Conservation (phyloP, 2,113 vertebrate genomes). For the Heloderma charlesbogerti region DNA sequence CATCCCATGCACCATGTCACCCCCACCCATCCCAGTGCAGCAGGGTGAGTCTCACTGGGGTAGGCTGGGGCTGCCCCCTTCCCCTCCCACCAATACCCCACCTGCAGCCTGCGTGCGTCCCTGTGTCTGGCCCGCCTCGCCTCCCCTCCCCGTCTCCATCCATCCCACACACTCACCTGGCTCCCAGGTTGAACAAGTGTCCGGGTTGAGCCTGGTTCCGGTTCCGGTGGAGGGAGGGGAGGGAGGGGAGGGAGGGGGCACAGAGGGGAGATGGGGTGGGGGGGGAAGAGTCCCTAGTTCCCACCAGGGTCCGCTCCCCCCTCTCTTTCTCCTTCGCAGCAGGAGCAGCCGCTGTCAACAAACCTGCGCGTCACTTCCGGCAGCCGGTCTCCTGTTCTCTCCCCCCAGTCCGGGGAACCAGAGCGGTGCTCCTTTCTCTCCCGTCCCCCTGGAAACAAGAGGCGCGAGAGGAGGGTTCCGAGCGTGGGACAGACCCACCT, state of each 20-base stretch:
- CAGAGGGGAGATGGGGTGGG: not conserved
- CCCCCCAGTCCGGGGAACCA: not conserved
- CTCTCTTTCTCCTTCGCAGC: conserved; percentile 60
- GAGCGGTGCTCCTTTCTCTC: not conserved
- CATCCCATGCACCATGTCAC: not conserved
- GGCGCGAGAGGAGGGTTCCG: conserved; percentile 13
- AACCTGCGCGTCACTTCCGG: conserved; percentile 80
- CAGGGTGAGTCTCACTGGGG: not conserved
- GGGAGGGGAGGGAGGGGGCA: not conserved
- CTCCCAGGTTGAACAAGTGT: not conserved
- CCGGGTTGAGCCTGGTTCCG: conserved; percentile 22
- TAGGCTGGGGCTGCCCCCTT: too few relatives aligned
- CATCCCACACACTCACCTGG: not conserved
- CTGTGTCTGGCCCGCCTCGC: not conserved
- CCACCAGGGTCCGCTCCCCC: conserved; percentile 30
- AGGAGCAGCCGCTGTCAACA: conserved; percentile 86
- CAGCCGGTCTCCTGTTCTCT: not conserved
- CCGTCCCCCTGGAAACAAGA: conserved; percentile 31
- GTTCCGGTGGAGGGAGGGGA: conserved; percentile 20
- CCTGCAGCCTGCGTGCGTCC: not conserved
- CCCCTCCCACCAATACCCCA: not conserved
- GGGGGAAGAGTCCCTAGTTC: conserved; percentile 35
- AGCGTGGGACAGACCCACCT: not conserved
- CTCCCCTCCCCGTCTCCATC: not conserved
- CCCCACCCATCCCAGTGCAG: not conserved